phyloP scores from a whole-genome alignment of 1,140 invertebrate genomes.

The Cardiocondyla obscurior region DNA sequence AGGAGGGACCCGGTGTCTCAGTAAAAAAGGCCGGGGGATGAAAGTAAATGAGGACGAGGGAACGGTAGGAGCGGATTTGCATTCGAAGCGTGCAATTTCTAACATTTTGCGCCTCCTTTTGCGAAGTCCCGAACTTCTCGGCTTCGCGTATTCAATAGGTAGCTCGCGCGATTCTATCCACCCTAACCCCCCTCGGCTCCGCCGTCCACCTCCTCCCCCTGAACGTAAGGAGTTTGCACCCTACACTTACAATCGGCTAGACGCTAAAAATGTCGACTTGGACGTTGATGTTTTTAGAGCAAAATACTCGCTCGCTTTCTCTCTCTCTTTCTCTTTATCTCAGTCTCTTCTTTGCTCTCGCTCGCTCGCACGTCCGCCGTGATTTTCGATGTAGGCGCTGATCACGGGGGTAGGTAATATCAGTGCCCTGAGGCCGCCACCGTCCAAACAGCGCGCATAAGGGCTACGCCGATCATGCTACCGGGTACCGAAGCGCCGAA shows the following conservation, averaged over 20 bases:
- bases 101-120: slow-evolving; percentile 70
- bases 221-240: slow-evolving; percentile 66
- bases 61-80: slow-evolving; percentile 75
- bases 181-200: not conserved
- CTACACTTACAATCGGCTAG: slow-evolving; percentile 83
- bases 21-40: not conserved
- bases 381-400: slow-evolving; percentile 77
- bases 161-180: slow-evolving; percentile 52
- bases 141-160: slow-evolving; percentile 31
- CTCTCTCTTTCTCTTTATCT: not conserved
- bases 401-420: slow-evolving; percentile 78
- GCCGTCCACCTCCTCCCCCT: not conserved
- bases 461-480: slow-evolving; percentile 76
- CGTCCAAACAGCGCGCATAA: slow-evolving; percentile 66
- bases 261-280: slow-evolving; percentile 80
- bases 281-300: slow-evolving; percentile 61
- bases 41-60: not conserved
- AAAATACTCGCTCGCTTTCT: slow-evolving; percentile 45
- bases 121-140: slow-evolving; percentile 65
- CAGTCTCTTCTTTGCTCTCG: slow-evolving; percentile 16
- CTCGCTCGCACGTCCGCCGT: slow-evolving; percentile 48
- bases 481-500: slow-evolving; percentile 78
- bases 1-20: not conserved
- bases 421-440: slow-evolving; percentile 74
- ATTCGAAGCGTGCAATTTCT: slow-evolving; percentile 80